A percentile compares a stretch with the other conserved stretches of the same genome.
phyloP scores from a whole-genome alignment of 2,797 vertebrate genomes.

The Melanotaenia nigrans region DNA sequence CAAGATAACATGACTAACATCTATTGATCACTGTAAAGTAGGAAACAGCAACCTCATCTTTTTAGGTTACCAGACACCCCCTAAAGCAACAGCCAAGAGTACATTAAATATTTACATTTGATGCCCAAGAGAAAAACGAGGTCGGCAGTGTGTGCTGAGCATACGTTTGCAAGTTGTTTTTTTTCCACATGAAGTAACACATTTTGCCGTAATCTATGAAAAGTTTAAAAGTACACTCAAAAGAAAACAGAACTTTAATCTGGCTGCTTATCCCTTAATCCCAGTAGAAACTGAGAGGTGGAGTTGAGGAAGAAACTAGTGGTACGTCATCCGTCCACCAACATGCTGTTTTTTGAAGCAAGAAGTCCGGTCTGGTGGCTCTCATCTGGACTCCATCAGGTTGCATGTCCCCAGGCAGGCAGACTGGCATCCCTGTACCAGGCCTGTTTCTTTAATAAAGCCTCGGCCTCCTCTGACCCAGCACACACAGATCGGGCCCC shows the following conservation, averaged over 20 bases:
- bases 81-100: slow-evolving; percentile 60
- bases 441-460: slow-evolving; percentile 79
- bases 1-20: slow-evolving; percentile 76
- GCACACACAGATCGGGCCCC: slow-evolving; percentile 64
- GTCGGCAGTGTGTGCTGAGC: slow-evolving; percentile 9
- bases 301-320: slow-evolving; percentile 16
- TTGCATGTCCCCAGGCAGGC: slow-evolving; percentile 69
- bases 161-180: slow-evolving; percentile 23
- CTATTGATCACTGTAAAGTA: slow-evolving; percentile 68
- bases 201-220: slow-evolving; percentile 45
- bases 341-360: slow-evolving; percentile 46
- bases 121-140: slow-evolving; percentile 69
- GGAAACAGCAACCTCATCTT: slow-evolving; percentile 77
- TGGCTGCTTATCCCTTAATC: slow-evolving; percentile 50
- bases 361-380: slow-evolving; percentile 69
- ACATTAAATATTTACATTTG: slow-evolving; percentile 81
- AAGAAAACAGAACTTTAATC: slow-evolving; percentile 47
- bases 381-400: slow-evolving; percentile 81
- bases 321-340: slow-evolving; percentile 22
- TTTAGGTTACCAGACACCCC: slow-evolving; percentile 76
- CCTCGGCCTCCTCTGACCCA: slow-evolving; percentile 73
- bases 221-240: slow-evolving; percentile 43
- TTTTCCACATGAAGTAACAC: slow-evolving; percentile 29
- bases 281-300: slow-evolving; percentile 35
- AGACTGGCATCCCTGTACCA: slow-evolving; percentile 78